phyloP scores from a whole-genome alignment of 2,888 invertebrate genomes.

The Drosophila rubida region DNA sequence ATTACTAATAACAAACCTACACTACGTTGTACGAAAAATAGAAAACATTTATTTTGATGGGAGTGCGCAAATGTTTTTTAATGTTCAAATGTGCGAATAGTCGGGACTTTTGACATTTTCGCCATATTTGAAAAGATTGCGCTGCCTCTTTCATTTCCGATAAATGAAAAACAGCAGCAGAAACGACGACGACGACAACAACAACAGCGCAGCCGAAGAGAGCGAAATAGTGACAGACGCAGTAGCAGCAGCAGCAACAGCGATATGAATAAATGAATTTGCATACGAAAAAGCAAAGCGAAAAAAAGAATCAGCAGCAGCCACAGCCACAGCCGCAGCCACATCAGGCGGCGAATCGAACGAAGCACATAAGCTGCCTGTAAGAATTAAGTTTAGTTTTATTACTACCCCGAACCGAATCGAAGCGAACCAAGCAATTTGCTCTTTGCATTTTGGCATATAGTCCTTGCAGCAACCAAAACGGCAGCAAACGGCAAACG shows the following conservation, averaged over 20 bases:
- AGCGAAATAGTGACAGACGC: conserved; percentile 29
- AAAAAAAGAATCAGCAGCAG: conserved; percentile 34
- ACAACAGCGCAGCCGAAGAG: conserved; percentile 17
- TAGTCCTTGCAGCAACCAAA: conserved; percentile 52
- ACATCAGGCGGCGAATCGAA: conserved; percentile 49
- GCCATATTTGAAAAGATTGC: conserved; percentile 47
- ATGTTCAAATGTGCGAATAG: conserved; percentile 5
- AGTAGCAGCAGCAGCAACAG: conserved; percentile 45
- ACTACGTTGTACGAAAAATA: neutral
- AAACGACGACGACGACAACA: conserved; percentile 29
- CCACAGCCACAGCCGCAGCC: conserved; percentile 46
- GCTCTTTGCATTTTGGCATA: conserved; percentile 27
- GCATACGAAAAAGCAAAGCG: conserved; percentile 60
- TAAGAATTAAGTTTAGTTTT: conserved; percentile 54
- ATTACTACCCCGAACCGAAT: conserved; percentile 54
- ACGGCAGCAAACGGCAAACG: conserved; percentile 27
- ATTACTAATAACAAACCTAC: conserved; percentile 9
- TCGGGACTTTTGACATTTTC: conserved; percentile 27
- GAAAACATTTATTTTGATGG: neutral
- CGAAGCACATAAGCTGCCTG: conserved; percentile 34
- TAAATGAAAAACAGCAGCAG: conserved; percentile 15
- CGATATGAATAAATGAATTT: conserved; percentile 62
- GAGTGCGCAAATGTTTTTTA: conserved; percentile 5
- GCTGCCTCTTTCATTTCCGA: conserved; percentile 43
- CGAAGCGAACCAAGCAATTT: conserved; percentile 36